These are phyloP conservation scores for Drosophila subobscura DNA, from an alignment of 1,140 invertebrate species.

Conservation along the genomic window DNA sequence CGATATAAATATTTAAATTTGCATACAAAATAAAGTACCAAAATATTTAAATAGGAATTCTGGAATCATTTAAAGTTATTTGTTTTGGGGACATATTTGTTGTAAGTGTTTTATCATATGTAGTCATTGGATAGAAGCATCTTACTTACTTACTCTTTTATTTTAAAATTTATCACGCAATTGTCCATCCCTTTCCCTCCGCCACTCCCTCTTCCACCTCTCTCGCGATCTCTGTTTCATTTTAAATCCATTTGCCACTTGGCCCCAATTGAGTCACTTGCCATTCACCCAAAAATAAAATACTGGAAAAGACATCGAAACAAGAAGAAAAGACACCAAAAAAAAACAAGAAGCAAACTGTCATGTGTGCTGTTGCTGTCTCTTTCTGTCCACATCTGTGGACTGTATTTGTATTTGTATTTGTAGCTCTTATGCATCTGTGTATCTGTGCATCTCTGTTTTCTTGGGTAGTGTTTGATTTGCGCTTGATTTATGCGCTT, in stretches of 20 bases:
- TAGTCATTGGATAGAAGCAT: background rate
- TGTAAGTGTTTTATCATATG: slow-evolving; percentile 2
- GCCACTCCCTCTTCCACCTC: slow-evolving; percentile 14
- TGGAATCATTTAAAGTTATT: too few relatives aligned
- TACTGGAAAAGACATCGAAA: background rate
- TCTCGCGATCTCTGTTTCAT: slow-evolving; percentile 23
- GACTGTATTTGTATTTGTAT: slow-evolving; percentile 8
- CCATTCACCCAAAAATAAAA: slow-evolving; percentile 32
- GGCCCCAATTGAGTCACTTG: slow-evolving; percentile 58
- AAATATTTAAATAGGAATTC: slow-evolving; percentile 1
- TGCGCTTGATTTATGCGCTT: slow-evolving; percentile 79
- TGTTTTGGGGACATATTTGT: too few relatives aligned
- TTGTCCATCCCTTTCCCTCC: slow-evolving; percentile 24
- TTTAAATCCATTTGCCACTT: slow-evolving; percentile 52
- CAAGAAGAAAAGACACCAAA: slow-evolving; percentile 6
- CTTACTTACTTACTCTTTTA: slow-evolving; percentile 1
- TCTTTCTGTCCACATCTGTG: slow-evolving; percentile 11
- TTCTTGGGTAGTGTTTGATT: slow-evolving; percentile 63
- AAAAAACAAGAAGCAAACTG: slow-evolving; percentile 41
- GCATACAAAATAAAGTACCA: too few relatives aligned
- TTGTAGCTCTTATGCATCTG: slow-evolving; percentile 17
- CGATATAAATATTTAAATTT: slow-evolving; percentile 3
- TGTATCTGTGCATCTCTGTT: slow-evolving; percentile 13
- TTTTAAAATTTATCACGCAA: slow-evolving; percentile 11
- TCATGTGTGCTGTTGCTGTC: slow-evolving; percentile 30